Evolutionary conservation across 2,113 vertebrate species (phyloP).

Genomic region (Gasterosteus aculeatus): DNA sequence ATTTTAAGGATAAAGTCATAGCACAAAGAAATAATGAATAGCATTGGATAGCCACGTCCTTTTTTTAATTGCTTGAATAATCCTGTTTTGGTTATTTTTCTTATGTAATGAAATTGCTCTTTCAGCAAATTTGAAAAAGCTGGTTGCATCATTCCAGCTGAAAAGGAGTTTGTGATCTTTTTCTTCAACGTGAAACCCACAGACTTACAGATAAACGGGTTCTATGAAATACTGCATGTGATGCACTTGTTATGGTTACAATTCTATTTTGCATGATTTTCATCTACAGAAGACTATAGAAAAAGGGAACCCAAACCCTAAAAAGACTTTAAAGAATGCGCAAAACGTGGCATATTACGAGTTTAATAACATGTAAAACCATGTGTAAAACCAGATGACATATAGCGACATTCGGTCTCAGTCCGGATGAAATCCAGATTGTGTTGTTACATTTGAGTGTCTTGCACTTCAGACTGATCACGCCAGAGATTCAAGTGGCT

Average conservation of each 20-base stretch:
- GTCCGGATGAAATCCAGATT: not conserved
- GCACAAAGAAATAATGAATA: not conserved
- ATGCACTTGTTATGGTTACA: not conserved
- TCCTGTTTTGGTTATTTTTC: not conserved
- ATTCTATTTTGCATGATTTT: not conserved
- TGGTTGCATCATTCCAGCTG: not conserved
- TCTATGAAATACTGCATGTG: not conserved
- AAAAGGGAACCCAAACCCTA: not conserved
- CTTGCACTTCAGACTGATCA: not conserved
- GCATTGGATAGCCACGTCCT: not conserved
- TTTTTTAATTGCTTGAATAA: not conserved
- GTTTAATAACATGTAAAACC: not conserved
- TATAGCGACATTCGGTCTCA: not conserved
- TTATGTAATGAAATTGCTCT: not conserved
- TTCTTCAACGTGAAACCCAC: not conserved
- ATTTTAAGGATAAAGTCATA: not conserved
- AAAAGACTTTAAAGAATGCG: not conserved
- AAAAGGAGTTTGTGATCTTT: not conserved
- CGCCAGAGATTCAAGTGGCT: not conserved
- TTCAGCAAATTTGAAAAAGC: not conserved
- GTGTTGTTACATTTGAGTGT: not conserved
- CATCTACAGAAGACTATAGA: not conserved
- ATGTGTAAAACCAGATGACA: not conserved
- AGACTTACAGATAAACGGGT: not conserved
- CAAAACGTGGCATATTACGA: not conserved